A percentile compares a stretch with the other conserved stretches of the same genome.
phyloP scores from a whole-genome alignment of 2,888 invertebrate genomes.

The Cacoxenus indagator region DNA sequence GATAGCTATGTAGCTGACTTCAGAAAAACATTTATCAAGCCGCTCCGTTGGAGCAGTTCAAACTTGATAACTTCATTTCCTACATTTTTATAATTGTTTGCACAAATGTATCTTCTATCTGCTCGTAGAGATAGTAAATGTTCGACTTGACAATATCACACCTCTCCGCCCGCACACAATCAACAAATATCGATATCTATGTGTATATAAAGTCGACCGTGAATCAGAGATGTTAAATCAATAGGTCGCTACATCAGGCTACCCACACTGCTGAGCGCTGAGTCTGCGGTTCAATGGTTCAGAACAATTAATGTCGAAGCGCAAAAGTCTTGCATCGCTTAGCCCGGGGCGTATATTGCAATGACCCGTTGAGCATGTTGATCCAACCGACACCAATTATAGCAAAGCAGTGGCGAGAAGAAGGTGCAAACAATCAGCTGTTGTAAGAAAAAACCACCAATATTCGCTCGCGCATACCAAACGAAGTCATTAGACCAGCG shows the following conservation, averaged over 20 bases:
- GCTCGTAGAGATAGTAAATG: background rate
- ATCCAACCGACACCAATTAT: no score
- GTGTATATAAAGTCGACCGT: background rate
- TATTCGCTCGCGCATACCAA: background rate
- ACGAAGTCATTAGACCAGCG: conserved; percentile 14
- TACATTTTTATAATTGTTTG: background rate
- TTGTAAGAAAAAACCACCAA: conserved; percentile 4
- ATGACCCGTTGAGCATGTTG: background rate
- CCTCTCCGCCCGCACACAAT: background rate
- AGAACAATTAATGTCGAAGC: conserved; percentile 51
- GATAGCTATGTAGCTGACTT: background rate
- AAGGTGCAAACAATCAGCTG: background rate
- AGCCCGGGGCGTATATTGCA: background rate
- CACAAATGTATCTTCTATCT: conserved; percentile 5
- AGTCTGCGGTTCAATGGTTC: conserved; percentile 53
- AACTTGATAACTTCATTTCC: background rate
- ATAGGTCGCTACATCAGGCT: background rate
- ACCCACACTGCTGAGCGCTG: background rate
- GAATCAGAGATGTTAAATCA: background rate
- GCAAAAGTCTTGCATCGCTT: conserved; percentile 35
- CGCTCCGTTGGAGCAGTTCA: background rate
- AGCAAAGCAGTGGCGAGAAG: background rate
- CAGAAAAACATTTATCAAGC: background rate
- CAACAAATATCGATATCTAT: no score
- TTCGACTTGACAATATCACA: background rate